A percentile compares a stretch with the other conserved stretches of the same genome.
phyloP scores from a whole-genome alignment of 1,140 invertebrate genomes.

The Meteorus sp. region DNA sequence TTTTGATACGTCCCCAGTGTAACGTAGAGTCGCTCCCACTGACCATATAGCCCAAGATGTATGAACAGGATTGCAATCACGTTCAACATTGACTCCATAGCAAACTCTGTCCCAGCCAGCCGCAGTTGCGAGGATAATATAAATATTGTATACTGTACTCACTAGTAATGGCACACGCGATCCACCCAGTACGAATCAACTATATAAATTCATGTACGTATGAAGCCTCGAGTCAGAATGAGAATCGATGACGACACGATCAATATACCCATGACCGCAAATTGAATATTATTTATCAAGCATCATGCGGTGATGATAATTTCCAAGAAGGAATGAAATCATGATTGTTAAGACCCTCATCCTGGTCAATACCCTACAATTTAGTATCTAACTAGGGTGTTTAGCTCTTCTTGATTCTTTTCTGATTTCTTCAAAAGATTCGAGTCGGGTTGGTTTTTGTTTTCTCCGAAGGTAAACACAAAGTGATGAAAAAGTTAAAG shows the following conservation, averaged over 20 bases:
- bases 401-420: too few relatives aligned
- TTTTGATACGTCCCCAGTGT: slow-evolving; percentile 56
- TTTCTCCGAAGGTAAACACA: slow-evolving; percentile 23
- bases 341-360: too few relatives aligned
- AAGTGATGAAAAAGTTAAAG: slow-evolving; percentile 10
- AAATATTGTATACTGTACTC: slow-evolving; percentile 55
- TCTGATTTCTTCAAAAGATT: too few relatives aligned
- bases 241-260: too few relatives aligned
- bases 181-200: neutral
- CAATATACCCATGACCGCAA: neutral
- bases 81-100: slow-evolving; percentile 51
- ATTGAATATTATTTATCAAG: slow-evolving; percentile 18
- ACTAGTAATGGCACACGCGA: slow-evolving; percentile 9
- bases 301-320: too few relatives aligned
- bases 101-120: slow-evolving; percentile 39
- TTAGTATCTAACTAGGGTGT: too few relatives aligned
- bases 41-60: slow-evolving; percentile 49
- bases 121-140: slow-evolving; percentile 58
- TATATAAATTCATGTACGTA: neutral
- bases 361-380: too few relatives aligned
- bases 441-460: too few relatives aligned
- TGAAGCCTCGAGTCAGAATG: too few relatives aligned
- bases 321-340: too few relatives aligned
- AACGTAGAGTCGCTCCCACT: slow-evolving; percentile 42
- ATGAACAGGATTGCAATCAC: slow-evolving; percentile 58